phyloP scores from a whole-genome alignment of 2,888 invertebrate genomes.

The Megastigmus dorsalis region DNA sequence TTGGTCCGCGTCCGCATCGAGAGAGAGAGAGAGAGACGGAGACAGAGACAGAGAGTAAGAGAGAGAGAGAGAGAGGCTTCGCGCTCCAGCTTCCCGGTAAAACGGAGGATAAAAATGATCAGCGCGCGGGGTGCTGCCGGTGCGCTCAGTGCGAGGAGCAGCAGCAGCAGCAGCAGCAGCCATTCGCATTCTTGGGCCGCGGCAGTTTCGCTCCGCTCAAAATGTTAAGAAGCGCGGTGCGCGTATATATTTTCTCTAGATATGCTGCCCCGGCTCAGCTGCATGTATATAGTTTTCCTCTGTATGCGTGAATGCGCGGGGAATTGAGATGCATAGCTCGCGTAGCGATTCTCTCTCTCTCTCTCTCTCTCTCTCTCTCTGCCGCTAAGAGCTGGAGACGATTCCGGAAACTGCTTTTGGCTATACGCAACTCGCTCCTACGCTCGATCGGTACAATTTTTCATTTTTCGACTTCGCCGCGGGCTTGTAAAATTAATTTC shows the following conservation, averaged over 20 bases:
- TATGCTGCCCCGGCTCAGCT: background rate
- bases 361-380: too few species aligned
- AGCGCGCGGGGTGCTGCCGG: too few species aligned
- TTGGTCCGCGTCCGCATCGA: too few species aligned
- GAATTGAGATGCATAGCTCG: constrained; percentile 33
- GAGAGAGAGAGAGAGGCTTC: too few species aligned
- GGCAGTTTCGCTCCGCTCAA: constrained; percentile 45
- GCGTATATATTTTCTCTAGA: constrained; percentile 20
- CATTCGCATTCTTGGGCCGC: constrained; percentile 50
- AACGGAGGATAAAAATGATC: constrained; percentile 48
- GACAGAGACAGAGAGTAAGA: too few species aligned
- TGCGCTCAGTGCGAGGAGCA: too few species aligned
- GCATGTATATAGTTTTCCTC: too few species aligned
- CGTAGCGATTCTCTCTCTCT: constrained; percentile 16
- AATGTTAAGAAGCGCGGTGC: constrained; percentile 45
- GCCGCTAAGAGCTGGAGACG: too few species aligned
- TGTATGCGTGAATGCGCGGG: background rate
- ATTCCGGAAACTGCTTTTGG: constrained; percentile 18
- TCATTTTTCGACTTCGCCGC: background rate
- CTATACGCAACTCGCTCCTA: background rate
- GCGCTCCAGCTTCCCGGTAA: constrained; percentile 41
- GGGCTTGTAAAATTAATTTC: constrained; percentile 37
- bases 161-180: too few species aligned
- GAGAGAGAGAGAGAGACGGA: too few species aligned
- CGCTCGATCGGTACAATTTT: background rate